These are phyloP conservation scores for Brachypterus glaber DNA, from an alignment of 2,888 invertebrate species.

Conservation along the genomic window DNA sequence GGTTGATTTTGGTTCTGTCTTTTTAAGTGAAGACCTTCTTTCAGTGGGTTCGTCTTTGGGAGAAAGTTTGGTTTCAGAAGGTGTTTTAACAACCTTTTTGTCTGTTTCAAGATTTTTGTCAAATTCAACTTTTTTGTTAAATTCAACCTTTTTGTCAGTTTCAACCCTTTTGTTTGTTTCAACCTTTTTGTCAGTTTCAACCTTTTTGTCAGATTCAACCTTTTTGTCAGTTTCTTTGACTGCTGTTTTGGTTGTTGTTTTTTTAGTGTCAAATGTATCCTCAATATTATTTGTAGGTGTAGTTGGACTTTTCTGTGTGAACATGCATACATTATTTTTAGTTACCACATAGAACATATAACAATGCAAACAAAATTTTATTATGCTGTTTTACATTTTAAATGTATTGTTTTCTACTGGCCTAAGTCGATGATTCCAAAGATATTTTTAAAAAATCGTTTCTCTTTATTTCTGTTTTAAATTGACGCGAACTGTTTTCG, in stretches of 20 bases:
- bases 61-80: conserved; percentile 18
- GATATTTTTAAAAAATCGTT: no score
- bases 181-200: conserved; percentile 9
- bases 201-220: conserved; percentile 16
- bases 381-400: no score
- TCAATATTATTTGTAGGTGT: conserved; percentile 37
- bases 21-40: no score
- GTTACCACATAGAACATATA: conserved; percentile 10
- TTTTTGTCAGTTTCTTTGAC: conserved; percentile 23
- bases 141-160: no score
- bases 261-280: conserved; percentile 34
- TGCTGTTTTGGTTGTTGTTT: conserved; percentile 35
- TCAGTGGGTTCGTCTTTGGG: conserved; percentile 15
- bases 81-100: conserved; percentile 3
- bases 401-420: no score
- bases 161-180: no score
- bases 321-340: conserved; percentile 11
- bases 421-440: no score
- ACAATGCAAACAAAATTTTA: no score
- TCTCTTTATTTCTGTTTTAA: no score
- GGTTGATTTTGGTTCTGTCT: conserved; percentile 10
- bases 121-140: no score
- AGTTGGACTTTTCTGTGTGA: conserved; percentile 31
- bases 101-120: conserved; percentile 1
- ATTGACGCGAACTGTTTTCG: no score